Conservation (phyloP, 1,140 invertebrate species). For the Aphis craccivora region DNA sequence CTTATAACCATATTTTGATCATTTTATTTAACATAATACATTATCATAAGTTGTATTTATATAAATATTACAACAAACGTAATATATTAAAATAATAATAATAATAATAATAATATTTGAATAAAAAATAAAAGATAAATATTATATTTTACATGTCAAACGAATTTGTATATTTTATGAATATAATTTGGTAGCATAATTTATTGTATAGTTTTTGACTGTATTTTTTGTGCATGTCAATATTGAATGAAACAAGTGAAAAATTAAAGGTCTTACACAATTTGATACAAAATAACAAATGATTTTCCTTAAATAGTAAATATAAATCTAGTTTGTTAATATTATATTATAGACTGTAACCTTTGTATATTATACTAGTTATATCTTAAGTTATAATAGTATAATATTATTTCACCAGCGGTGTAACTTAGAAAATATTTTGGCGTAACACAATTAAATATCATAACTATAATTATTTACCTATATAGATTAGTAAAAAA, state of each 20-base stretch:
- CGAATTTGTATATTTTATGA: neutral
- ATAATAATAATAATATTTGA: neutral
- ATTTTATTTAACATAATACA: neutral
- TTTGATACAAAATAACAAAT: neutral
- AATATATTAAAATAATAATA: neutral
- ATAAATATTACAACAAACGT: neutral
- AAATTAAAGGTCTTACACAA: neutral
- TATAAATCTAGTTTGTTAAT: neutral
- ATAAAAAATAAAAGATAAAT: neutral
- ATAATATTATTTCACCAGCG: neutral
- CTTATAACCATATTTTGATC: neutral
- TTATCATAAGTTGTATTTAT: neutral
- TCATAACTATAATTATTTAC: too few relatives aligned
- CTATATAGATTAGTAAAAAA: too few relatives aligned
- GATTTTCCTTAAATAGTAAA: neutral
- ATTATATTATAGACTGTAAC: neutral
- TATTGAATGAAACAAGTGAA: neutral
- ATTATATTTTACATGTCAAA: conserved; percentile 1
- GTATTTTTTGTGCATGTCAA: neutral
- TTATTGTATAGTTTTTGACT: neutral
- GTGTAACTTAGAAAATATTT: too few relatives aligned
- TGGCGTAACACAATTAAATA: too few relatives aligned
- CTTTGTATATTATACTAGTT: neutral
- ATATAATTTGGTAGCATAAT: neutral
- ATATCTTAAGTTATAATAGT: neutral